Evolutionary conservation across 2,888 invertebrate genomes (phyloP), one percentile per base, ranked within the genome.

Genomic region (Clivina fossor): DNA sequence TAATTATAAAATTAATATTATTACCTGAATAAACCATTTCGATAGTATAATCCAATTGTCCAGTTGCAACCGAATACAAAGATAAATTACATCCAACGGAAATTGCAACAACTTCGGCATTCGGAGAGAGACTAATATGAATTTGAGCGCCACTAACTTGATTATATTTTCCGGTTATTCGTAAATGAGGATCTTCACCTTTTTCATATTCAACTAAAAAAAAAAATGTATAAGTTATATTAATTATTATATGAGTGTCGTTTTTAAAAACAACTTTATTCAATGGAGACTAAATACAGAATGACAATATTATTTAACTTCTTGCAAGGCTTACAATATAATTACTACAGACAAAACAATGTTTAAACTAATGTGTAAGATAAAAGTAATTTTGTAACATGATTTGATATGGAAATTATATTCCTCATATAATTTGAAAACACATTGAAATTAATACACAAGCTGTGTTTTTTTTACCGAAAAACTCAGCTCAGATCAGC

Each of bases 61-160:
- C 87, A 37, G 81, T 81, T 60, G 79, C 74, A 0, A 85, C 82
- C 47, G 84, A 86, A 75, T 85, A 92, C 67, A 92, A 80, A 57
- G 82, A 80, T 3, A 93, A 69, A 11, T 77, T 77, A 28, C 78
- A 76, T 48, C 81, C 82, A 56, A 80, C 79, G 18, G 85, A 83
- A 8, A 92, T 81, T 0, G 82, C 89, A 8, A 91, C 74, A 13
- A 90, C 86, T 66, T 89, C 84, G 0, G 86, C 88, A 71, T 90
- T 85, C 15, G 90, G 89, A 9, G 92, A 88, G 35, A 93, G 74
- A 0, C 88, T 86, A 51, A 91, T 80, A 60, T 76, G 75, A 5
- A 85, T 79, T 8, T 78, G 71, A 4, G 63, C 58, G 46, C 74
- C 74, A 1, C 76, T 76, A 1, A 78, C 76, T 70, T 80, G 80